phyloP scores from a whole-genome alignment of 2,113 vertebrate genomes.

The Carlito syrichta region DNA sequence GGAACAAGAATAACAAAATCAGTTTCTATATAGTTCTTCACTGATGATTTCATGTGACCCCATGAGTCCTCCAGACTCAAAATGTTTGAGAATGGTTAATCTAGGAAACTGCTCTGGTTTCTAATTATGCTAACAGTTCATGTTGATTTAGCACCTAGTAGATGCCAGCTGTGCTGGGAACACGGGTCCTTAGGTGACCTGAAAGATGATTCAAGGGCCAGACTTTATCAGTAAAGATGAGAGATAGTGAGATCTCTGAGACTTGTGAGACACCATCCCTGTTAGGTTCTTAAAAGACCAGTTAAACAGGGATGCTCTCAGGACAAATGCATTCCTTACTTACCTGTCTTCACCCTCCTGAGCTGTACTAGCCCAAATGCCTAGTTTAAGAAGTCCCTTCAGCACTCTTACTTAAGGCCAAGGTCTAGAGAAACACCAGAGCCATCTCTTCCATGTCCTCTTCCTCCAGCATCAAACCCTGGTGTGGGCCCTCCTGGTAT shows the following conservation, averaged over 20 bases:
- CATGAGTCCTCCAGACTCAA: constrained; percentile 18
- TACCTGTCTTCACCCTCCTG: neutral
- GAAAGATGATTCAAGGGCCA: neutral
- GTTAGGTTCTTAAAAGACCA: neutral
- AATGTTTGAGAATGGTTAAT: neutral
- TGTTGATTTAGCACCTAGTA: neutral
- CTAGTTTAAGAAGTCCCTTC: neutral
- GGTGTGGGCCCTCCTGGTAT: too few species aligned
- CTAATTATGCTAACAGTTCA: neutral
- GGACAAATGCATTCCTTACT: neutral
- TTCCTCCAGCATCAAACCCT: neutral
- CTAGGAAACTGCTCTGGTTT: neutral
- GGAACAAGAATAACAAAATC: constrained; percentile 53
- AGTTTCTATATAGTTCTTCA: neutral
- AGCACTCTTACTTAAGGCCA: neutral
- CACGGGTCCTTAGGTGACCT: neutral
- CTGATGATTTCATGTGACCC: constrained; percentile 4
- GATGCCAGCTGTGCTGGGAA: neutral
- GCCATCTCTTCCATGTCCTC: too few species aligned
- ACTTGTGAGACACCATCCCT: neutral
- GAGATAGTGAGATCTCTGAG: neutral
- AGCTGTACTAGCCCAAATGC: neutral
- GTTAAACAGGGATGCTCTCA: neutral
- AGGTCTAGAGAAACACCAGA: neutral
- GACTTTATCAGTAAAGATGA: neutral